Conservation (phyloP, 2,113 vertebrate species). For the Motacilla tschutschensis region DNA sequence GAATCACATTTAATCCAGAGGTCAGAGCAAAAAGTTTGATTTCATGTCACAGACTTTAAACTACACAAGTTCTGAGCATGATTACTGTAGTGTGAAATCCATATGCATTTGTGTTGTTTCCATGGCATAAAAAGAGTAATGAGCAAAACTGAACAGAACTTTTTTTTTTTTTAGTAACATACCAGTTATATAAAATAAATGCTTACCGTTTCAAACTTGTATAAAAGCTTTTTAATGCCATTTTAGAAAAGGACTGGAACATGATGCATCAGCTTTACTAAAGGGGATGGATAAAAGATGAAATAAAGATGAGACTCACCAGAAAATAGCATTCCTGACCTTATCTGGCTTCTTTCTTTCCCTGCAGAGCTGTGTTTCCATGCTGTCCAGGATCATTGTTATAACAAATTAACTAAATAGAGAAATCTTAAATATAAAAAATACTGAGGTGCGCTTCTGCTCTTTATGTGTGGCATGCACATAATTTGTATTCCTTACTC, state of each 20-base stretch:
- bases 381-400: neutral
- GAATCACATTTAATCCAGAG: neutral
- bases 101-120: neutral
- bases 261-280: neutral
- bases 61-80: fast-evolving
- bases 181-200: neutral
- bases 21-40: neutral
- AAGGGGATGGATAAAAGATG: neutral
- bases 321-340: constrained; percentile 32
- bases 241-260: neutral
- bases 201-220: neutral
- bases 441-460: neutral
- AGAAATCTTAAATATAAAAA: constrained; percentile 7
- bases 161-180: neutral
- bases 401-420: neutral
- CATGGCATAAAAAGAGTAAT: neutral
- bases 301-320: constrained; percentile 30
- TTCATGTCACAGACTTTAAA: neutral
- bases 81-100: neutral
- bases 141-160: neutral
- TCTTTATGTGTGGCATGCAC: neutral
- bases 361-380: neutral
- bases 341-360: constrained; percentile 7
- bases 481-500: neutral
- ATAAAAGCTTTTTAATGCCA: neutral